Base-by-base conservation (phyloP, 1,140 invertebrate species). In the Diabrotica virgifera region DNA sequence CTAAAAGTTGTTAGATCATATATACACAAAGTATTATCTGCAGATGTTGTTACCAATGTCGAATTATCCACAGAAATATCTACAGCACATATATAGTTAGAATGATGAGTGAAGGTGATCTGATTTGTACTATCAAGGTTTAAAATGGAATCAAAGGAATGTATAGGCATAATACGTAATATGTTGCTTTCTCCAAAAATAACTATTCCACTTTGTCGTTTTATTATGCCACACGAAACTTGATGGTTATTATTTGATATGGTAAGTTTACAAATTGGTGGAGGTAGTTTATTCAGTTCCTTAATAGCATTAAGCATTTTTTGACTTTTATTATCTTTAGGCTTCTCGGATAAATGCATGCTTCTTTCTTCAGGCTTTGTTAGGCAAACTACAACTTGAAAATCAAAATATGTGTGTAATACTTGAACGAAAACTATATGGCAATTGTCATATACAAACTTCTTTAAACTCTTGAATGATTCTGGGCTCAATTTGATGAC, bases 371-470 rank as follows among this genome's bases (percentile, higher is more conserved):
- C 62, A 46, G 69, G 64, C 36, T 53, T 59, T 51, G 62, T 52
- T 53, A 67, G 52, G 38, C 70, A 63, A 38, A 66, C 57, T 50
- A 46, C 36, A 51, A 71, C 64, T 58, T 68, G 52, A 10, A 78
- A 69, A 50, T 75, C 70, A 68, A 79, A 78, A 69, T 73, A 79
- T 36, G 65, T 72, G 63, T 79, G 75, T 40, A 79, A 61, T 50
- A 74, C 67, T 67, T 77, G 73, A 54, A 79, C 62, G 50, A 79
- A 65, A 0, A 78, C 63, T 8, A 76, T 67, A 64, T 77, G 74
- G 51, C 71, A 77, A 59, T 64, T 72, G 37, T 76, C 70, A n/a
- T 57, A 54, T 10, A 79, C 63, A 70, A 74, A 79, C 59, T 73
- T 71, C 58, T 74, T 77, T 58, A 79, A 68, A 2, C 70, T 38